Base-by-base conservation (phyloP, 1,140 invertebrate genomes). In the Micrasema minimum region DNA sequence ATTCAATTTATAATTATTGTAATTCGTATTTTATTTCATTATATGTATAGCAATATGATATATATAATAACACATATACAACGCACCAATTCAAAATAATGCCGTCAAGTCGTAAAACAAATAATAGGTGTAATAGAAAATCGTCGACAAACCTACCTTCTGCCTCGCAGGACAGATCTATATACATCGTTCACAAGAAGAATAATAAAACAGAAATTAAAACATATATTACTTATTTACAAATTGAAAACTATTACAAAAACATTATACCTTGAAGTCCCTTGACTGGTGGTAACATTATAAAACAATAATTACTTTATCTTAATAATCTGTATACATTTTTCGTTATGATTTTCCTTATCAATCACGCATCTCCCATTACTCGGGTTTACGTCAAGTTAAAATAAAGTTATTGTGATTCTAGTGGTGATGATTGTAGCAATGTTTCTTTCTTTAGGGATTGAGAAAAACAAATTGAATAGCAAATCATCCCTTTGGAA, bases 21-120 rank as follows among this genome's bases (percentile, higher is more conserved):
- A 75, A 75, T 75, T 75, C 74, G 74, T 75, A 75, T 75, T 75
- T 75, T 75, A 75, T 75, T 75, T 75, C 69, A 75, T 75, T 75
- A 75, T 75, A 75, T 75, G 70, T 75, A 75, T 75, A 75, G 70
- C 66, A 69, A 72, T 72, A 75, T 72, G 74, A 75, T 75, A 75
- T 72, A 75, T 72, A 75, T 71, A 75, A 72, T 75, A 75, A 75
- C 74, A 75, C 74, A 75, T 75, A 75, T 75, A 75, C 74, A 75
- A 75, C 74, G 74, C 74, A 75, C 74, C 74, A 75, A 75, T 75
- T 66, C 59, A 67, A 72, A 75, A 75, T 72, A 75, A 72, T 75
- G 70, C 70, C 74, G 62, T 75, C 65, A 66, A 75, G 46, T 65
- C 45, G 66, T 66, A 46, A 66, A 75, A 64, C 61, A 75, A 65